These are phyloP conservation scores for Prionchulus punctatus DNA, from an alignment of 2,888 invertebrate species.

Conservation along the genomic window DNA sequence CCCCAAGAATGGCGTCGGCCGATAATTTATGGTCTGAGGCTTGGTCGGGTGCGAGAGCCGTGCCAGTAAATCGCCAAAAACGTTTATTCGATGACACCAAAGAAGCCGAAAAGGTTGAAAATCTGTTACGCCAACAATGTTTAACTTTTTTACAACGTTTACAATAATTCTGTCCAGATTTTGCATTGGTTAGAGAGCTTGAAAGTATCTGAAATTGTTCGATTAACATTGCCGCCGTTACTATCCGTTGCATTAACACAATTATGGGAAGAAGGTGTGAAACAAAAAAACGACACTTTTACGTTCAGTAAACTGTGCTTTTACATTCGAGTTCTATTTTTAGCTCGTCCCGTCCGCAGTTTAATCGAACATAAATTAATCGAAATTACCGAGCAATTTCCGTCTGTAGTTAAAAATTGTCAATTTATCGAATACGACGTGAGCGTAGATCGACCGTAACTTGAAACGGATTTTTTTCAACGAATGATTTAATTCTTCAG, in stretches of 20 bases:
- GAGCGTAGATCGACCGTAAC: neutral
- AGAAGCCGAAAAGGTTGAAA: slow-evolving; percentile 69
- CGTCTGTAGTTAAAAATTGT: neutral
- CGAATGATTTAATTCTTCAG: neutral
- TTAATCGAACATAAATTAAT: neutral
- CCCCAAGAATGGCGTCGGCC: slow-evolving; percentile 51
- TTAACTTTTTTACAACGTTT: neutral
- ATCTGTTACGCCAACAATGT: neutral
- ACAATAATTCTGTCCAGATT: slow-evolving; percentile 13
- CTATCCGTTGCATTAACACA: slow-evolving; percentile 11
- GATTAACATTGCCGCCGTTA: slow-evolving; percentile 16
- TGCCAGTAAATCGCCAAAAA: slow-evolving; percentile 72
- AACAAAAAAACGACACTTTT: neutral
- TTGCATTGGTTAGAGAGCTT: slow-evolving; percentile 15
- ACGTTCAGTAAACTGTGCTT: neutral
- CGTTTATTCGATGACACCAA: slow-evolving; percentile 85
- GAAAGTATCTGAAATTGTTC: slow-evolving; percentile 16
- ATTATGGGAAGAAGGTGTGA: slow-evolving; percentile 6
- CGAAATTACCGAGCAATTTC: neutral
- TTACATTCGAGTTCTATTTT: neutral
- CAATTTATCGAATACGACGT: neutral
- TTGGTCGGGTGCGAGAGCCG: slow-evolving; percentile 72
- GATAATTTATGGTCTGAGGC: slow-evolving; percentile 82
- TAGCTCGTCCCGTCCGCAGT: neutral
- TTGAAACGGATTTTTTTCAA: neutral